Percentiles rank a stretch among this genome's conserved stretches.
Conservation (phyloP, 2,113 vertebrate species). For the Abramis brama region DNA sequence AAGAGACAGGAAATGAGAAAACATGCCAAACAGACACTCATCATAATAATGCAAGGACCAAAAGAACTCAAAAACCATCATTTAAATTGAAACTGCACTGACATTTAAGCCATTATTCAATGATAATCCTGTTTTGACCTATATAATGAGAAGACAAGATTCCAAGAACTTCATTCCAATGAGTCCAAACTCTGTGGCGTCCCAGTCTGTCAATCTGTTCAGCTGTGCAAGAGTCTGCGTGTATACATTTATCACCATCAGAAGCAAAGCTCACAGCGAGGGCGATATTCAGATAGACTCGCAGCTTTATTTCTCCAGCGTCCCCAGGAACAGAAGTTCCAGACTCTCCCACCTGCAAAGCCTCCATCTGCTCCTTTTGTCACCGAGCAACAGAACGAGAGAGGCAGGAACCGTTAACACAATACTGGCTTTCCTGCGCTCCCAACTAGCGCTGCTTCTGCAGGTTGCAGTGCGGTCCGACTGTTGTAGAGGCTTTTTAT, state of each 20-base stretch:
- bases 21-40: neutral
- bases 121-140: neutral
- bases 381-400: constrained; percentile 60
- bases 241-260: constrained; percentile 73
- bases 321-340: constrained; percentile 71
- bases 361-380: constrained; percentile 78
- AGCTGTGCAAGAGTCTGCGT: constrained; percentile 66
- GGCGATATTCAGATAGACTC: constrained; percentile 64
- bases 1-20: neutral
- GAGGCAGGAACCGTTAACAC: constrained; percentile 61
- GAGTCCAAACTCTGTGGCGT: constrained; percentile 31
- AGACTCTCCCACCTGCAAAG: constrained; percentile 78
- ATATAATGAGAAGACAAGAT: neutral
- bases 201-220: constrained; percentile 56
- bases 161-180: neutral
- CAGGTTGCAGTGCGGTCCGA: neutral
- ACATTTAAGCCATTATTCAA: neutral
- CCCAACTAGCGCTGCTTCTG: neutral
- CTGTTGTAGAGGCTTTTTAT: neutral
- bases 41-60: neutral
- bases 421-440: constrained; percentile 46
- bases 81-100: too few species aligned
- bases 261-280: constrained; percentile 63
- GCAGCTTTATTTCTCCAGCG: constrained; percentile 69
- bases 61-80: neutral